Conservation (phyloP, 2,797 vertebrate genomes). For the Leuciscus waleckii region DNA sequence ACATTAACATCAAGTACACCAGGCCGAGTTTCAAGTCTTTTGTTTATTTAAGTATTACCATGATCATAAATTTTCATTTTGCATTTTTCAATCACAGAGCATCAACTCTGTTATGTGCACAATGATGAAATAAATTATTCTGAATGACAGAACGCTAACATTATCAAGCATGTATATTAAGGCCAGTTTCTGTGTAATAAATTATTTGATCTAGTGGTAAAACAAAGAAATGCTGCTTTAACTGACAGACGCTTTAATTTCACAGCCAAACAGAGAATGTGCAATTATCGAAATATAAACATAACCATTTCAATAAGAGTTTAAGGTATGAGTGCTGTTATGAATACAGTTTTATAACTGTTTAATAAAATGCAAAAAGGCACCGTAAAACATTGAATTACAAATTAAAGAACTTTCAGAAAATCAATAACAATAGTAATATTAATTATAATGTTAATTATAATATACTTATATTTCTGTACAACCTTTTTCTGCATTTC, state of each 20-base stretch:
- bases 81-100: slow-evolving; percentile 86
- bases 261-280: slow-evolving; percentile 63
- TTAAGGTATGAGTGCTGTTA: slow-evolving; percentile 49
- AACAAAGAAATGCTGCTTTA: slow-evolving; percentile 59
- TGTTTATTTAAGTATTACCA: slow-evolving; percentile 84
- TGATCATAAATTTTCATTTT: slow-evolving; percentile 82
- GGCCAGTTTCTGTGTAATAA: slow-evolving; percentile 88
- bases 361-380: slow-evolving; percentile 81
- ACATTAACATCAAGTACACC: slow-evolving; percentile 11
- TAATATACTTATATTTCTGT: slow-evolving; percentile 36
- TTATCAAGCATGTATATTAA: slow-evolving; percentile 92
- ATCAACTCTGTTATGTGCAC: slow-evolving; percentile 85
- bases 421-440: slow-evolving; percentile 34
- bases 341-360: slow-evolving; percentile 56
- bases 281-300: slow-evolving; percentile 51
- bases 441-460: slow-evolving; percentile 33
- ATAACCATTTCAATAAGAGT: slow-evolving; percentile 40
- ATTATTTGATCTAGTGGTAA: slow-evolving; percentile 79
- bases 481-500: slow-evolving; percentile 53
- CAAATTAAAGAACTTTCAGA: slow-evolving; percentile 60
- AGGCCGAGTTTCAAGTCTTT: slow-evolving; percentile 58
- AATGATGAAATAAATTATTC: slow-evolving; percentile 93
- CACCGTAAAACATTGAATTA: slow-evolving; percentile 81
- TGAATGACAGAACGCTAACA: slow-evolving; percentile 83
- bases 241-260: slow-evolving; percentile 55